phyloP scores from a whole-genome alignment of 2,797 vertebrate species.

The Ctenosaura bakeri region DNA sequence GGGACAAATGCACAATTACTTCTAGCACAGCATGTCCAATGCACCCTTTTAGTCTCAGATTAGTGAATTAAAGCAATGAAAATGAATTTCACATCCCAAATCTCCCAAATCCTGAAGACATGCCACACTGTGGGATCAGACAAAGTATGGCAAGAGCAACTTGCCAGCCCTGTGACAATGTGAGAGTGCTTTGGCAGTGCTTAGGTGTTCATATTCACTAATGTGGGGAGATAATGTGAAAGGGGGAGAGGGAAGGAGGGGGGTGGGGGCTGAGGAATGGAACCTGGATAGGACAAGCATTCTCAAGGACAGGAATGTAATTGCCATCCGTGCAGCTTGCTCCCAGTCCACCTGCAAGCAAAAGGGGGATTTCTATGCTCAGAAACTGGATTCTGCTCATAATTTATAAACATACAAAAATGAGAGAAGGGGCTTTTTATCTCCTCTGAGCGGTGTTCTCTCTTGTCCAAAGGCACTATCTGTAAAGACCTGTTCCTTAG shows the following conservation, averaged over 20 bases:
- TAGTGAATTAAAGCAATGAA: conserved; percentile 77
- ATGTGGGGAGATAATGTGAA: conserved; percentile 10
- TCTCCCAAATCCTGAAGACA: conserved; percentile 72
- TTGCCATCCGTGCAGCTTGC: conserved; percentile 69
- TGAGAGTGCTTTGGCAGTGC: conserved; percentile 71
- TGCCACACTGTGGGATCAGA: conserved; percentile 62
- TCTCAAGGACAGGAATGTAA: conserved; percentile 63
- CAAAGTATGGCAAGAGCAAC: conserved; percentile 73
- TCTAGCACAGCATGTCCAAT: conserved; percentile 70
- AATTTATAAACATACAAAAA: conserved; percentile 67
- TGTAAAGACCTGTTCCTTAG: conserved; percentile 27
- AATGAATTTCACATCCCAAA: conserved; percentile 79
- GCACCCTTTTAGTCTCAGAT: conserved; percentile 74
- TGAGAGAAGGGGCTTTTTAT: conserved; percentile 72
- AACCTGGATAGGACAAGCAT: conserved; percentile 63
- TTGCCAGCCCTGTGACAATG: conserved; percentile 72
- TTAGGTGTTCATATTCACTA: conserved; percentile 71
- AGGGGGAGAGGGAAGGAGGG: conserved; percentile 39
- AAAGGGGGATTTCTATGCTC: conserved; percentile 68
- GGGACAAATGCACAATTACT: conserved; percentile 60
- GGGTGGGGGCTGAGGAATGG: conserved; percentile 50
- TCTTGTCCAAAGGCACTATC: conserved; percentile 15
- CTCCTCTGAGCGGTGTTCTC: conserved; percentile 48
- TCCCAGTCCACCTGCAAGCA: conserved; percentile 56
- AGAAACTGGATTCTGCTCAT: conserved; percentile 64